A percentile compares a stretch with the other conserved stretches of the same genome.
Conservation (phyloP, 2,888 invertebrate genomes). For the Ashinkailepas kermadecensis region DNA sequence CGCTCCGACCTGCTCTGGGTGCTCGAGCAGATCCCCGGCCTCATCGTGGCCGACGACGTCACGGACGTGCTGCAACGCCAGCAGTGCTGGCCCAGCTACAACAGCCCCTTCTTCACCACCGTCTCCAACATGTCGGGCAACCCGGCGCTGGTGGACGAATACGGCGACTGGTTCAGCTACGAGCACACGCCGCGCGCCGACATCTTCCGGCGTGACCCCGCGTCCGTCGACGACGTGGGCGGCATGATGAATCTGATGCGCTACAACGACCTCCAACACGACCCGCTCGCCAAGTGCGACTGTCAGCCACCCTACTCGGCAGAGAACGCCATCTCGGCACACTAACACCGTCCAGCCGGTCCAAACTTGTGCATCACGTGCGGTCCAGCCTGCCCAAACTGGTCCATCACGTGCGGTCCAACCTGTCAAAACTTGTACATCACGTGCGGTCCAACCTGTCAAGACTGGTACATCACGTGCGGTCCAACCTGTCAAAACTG, state of each 20-base stretch:
- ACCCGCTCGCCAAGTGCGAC: conserved; percentile 57
- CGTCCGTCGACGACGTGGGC: conserved; percentile 49
- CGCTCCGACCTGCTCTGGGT: conserved; percentile 55
- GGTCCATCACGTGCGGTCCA: too few species aligned
- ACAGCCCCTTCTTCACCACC: conserved; percentile 56
- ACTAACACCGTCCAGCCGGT: too few species aligned
- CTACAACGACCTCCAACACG: conserved; percentile 62
- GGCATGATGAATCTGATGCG: conserved; percentile 55
- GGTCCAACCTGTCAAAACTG: too few species aligned
- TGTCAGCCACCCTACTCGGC: conserved; percentile 63
- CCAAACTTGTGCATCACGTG: too few species aligned
- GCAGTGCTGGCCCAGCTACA: conserved; percentile 67
- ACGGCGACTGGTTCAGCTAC: conserved; percentile 57
- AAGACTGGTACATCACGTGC: too few species aligned
- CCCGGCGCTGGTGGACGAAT: conserved; percentile 48
- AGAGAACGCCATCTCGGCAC: conserved; percentile 62
- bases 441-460: too few species aligned
- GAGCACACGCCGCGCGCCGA: conserved; percentile 54
- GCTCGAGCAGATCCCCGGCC: conserved; percentile 66
- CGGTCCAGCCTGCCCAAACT: too few species aligned
- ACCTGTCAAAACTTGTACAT: too few species aligned
- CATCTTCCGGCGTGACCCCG: conserved; percentile 55
- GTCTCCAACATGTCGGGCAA: conserved; percentile 58
- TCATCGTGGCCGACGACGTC: conserved; percentile 57
- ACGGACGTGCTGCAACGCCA: conserved; percentile 55